Percentiles rank a stretch among this genome's conserved stretches.
These are phyloP conservation scores for Aelia acuminata DNA, from an alignment of 2,888 invertebrate genomes.

Conservation along the genomic window DNA sequence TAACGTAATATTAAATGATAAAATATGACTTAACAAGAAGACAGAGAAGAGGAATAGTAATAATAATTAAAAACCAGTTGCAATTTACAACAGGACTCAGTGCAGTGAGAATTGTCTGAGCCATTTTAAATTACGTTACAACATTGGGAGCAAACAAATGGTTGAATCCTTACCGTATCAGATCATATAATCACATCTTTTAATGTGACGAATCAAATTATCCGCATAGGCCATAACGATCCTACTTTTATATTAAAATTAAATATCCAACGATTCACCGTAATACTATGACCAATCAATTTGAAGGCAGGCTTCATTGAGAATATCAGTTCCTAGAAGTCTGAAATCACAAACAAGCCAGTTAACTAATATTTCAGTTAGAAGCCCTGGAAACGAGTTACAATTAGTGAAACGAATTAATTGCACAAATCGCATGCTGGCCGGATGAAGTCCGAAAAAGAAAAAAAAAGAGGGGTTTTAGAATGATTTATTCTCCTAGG, in stretches of 20 bases:
- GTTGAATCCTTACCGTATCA: not conserved
- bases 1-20: too few species aligned
- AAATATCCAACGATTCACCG: not conserved
- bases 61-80: not conserved
- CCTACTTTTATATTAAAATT: not conserved
- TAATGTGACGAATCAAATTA: constrained; percentile 9
- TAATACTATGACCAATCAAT: not conserved
- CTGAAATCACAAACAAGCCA: not conserved
- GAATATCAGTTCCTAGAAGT: not conserved
- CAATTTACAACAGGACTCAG: not conserved
- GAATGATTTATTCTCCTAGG: too few species aligned
- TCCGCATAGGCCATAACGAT: not conserved
- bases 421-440: too few species aligned
- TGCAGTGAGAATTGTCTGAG: not conserved
- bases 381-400: too few species aligned
- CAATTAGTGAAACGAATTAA: too few species aligned
- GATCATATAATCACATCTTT: not conserved
- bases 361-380: not conserved
- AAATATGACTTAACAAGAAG: too few species aligned
- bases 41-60: too few species aligned
- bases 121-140: not conserved
- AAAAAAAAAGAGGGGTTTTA: too few species aligned
- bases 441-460: too few species aligned
- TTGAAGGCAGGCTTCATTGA: not conserved
- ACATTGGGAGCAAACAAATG: not conserved